Evolutionary conservation across 2,888 invertebrate genomes (phyloP).

Genomic region (Platerodrilus igneus): DNA sequence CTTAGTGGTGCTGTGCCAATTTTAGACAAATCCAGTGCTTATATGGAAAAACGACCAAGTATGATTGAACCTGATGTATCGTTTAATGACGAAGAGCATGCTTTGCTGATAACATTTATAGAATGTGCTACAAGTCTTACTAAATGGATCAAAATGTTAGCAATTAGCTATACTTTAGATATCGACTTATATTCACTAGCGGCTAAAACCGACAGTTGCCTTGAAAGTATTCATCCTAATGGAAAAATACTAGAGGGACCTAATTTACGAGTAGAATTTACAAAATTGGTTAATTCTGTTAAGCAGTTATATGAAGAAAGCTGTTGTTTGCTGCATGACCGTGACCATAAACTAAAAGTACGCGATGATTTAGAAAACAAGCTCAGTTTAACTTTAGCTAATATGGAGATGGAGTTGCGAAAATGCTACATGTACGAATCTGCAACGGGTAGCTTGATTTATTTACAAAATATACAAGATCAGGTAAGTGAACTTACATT

Average conservation of each 20-base stretch:
- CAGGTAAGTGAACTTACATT: constrained; percentile 42
- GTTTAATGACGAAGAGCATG: constrained; percentile 62
- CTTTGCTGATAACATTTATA: constrained; percentile 70
- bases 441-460: constrained; percentile 53
- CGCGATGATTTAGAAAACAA: constrained; percentile 66
- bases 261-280: constrained; percentile 62
- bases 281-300: constrained; percentile 65
- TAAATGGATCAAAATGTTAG: constrained; percentile 69
- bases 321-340: constrained; percentile 64
- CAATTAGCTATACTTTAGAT: constrained; percentile 66
- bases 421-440: constrained; percentile 61
- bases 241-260: constrained; percentile 61
- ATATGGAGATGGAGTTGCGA: constrained; percentile 67
- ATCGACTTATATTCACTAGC: constrained; percentile 73
- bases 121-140: constrained; percentile 82
- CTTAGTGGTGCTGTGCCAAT: constrained; percentile 45
- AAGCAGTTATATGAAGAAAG: constrained; percentile 69
- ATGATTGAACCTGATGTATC: constrained; percentile 46
- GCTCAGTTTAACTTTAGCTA: constrained; percentile 60
- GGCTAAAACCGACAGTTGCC: constrained; percentile 61
- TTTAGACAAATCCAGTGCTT: constrained; percentile 19
- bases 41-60: constrained; percentile 28
- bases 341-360: constrained; percentile 60
- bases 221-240: constrained; percentile 74
- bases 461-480: constrained; percentile 53